Evolutionary conservation across 2,888 invertebrate species (phyloP).

Genomic region (Sinelater perroti): DNA sequence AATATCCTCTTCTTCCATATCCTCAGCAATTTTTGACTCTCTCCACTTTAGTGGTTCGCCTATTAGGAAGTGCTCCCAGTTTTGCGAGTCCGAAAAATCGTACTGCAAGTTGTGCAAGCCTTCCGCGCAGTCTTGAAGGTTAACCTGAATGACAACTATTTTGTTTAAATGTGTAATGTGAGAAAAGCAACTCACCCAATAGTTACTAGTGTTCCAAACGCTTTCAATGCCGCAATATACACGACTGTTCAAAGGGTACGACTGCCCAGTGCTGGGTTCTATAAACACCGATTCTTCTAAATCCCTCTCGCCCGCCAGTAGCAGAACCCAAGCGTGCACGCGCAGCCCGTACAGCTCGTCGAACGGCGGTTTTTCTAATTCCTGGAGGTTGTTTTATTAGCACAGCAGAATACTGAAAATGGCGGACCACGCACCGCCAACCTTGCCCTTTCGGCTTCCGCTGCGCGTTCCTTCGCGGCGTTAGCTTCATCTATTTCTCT

Average conservation of each 20-base stretch:
- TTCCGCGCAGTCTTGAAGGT: conserved; percentile 67
- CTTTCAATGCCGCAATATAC: conserved; percentile 82
- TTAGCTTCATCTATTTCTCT: conserved; percentile 58
- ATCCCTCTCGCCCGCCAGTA: conserved; percentile 68
- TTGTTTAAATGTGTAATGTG: background rate
- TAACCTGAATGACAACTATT: conserved; percentile 59
- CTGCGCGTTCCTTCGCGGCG: conserved; percentile 30
- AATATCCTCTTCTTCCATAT: conserved; percentile 64
- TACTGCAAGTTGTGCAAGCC: conserved; percentile 67
- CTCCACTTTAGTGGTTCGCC: conserved; percentile 70
- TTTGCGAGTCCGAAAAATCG: conserved; percentile 66
- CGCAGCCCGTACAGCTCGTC: conserved; percentile 75
- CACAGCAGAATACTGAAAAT: too few species aligned
- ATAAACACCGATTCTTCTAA: conserved; percentile 78
- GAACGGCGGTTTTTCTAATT: conserved; percentile 69
- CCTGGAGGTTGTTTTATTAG: conserved; percentile 63
- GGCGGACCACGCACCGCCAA: conserved; percentile 34
- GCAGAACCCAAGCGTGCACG: conserved; percentile 85
- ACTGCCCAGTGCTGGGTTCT: conserved; percentile 82
- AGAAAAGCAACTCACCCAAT: conserved; percentile 68
- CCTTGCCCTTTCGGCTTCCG: conserved; percentile 42
- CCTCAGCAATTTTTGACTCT: conserved; percentile 51
- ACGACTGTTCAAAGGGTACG: conserved; percentile 65
- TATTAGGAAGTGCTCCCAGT: conserved; percentile 79
- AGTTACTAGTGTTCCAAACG: conserved; percentile 87